Base-by-base conservation (phyloP, 2,888 invertebrate genomes). In the Thyatira batis region DNA sequence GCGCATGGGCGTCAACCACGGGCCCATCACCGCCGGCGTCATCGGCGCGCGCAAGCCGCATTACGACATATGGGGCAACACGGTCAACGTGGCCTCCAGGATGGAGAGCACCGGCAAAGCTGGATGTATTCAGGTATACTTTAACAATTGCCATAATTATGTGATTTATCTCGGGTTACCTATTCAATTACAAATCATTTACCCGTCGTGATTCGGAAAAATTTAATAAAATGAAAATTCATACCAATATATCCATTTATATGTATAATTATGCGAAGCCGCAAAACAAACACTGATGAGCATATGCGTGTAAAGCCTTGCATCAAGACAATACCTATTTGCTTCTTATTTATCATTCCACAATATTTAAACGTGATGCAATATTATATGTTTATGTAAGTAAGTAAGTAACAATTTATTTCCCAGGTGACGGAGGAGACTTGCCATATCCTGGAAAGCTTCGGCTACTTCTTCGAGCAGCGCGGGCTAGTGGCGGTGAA, bases 81-180 rank as follows among this genome's bases (percentile, higher is more conserved):
- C 98, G 0, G 98, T 98, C 13, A 99, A 99, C 80, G 98, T 99
- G 0, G 98, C 99, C 5, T 98, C 98, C 0, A 93, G 98, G 55
- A 99, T 99, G 99, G 99, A 99, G 83, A 98, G 98, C 78, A 98
- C 98, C 0, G 99, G 99, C 59, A 98, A 98, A 91, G 97, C 97
- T 52, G 98, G 98, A 4, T 97, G 96, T 67, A 96, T 98, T 73
- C 98, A 98, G 95, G 98, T 98, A 86, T 23, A n/a, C 13, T 43
- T 49, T 25, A 54, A 48, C 27, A 43, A 48, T 44, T 45, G 13
- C 50, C 39, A 11, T 48, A 49, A 49, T 52, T 49, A 52, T 49
- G 49, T 49, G n/a, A n/a, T n/a, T n/a, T n/a, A n/a, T n/a, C n/a
- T n/a, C n/a, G n/a, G n/a, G n/a, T n/a, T n/a, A n/a, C n/a, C n/a